phyloP scores from a whole-genome alignment of 2,113 vertebrate species.

The Protobothrops mucrosquamatus region DNA sequence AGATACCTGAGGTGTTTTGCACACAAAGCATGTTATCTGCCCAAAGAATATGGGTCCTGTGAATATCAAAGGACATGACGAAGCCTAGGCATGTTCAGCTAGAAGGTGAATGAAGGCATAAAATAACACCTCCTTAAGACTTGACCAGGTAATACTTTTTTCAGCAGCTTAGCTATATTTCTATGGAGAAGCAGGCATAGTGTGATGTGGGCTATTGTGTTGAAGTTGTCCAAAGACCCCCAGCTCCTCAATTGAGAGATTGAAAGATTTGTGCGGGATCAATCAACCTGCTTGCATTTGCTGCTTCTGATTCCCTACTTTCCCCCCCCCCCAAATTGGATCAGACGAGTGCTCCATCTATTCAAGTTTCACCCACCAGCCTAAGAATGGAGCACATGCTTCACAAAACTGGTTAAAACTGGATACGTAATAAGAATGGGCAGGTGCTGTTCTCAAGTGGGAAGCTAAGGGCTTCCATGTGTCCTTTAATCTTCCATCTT shows the following conservation, averaged over 20 bases:
- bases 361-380: not conserved
- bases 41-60: not conserved
- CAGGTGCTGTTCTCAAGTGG: not conserved
- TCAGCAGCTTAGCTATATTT: not conserved
- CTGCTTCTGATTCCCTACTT: not conserved
- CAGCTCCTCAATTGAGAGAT: not conserved
- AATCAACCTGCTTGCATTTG: not conserved
- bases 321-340: too few species aligned
- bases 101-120: not conserved
- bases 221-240: not conserved
- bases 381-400: not conserved
- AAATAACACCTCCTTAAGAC: not conserved
- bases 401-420: not conserved
- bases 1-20: not conserved
- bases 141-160: not conserved
- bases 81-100: not conserved
- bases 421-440: not conserved
- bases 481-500: not conserved
- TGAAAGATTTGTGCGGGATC: not conserved
- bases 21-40: not conserved
- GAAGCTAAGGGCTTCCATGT: not conserved
- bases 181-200: not conserved
- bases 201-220: not conserved
- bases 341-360: not conserved
- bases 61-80: not conserved